Evolutionary conservation across 2,888 invertebrate species (phyloP).

Genomic region (Iselma pallidipennis): DNA sequence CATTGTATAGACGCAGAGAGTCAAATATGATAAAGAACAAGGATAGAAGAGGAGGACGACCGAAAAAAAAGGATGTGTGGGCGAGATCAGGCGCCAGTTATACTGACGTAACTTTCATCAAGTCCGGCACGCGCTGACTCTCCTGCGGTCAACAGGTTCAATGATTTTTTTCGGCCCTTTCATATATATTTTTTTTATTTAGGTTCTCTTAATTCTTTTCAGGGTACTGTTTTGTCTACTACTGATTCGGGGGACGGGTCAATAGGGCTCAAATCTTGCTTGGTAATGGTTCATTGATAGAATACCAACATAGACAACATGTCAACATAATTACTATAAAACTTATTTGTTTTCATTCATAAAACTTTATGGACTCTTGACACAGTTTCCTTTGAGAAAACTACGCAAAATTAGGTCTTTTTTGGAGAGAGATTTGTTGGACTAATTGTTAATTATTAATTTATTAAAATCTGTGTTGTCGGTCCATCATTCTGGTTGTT

Average conservation of each 20-base stretch:
- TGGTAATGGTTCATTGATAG: not conserved
- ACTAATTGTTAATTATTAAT: no score
- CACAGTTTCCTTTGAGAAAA: no score
- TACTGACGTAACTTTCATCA: constrained; percentile 50
- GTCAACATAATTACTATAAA: not conserved
- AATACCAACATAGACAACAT: no score
- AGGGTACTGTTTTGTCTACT: no score
- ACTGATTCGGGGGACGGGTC: not conserved
- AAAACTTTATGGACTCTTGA: no score
- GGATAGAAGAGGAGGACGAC: constrained; percentile 7
- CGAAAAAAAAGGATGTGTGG: no score
- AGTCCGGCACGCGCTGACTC: constrained; percentile 42
- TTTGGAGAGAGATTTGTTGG: no score
- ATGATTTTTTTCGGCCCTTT: constrained; percentile 20
- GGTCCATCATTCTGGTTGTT: not conserved
- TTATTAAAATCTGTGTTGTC: not conserved
- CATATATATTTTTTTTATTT: not conserved
- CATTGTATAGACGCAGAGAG: constrained; percentile 5
- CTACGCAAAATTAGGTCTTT: no score
- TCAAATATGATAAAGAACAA: no score
- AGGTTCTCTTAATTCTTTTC: not conserved
- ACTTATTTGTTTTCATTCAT: no score
- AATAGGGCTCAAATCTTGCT: not conserved
- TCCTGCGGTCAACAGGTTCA: constrained; percentile 33
- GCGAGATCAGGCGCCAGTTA: constrained; percentile 47